A percentile compares a stretch with the other conserved stretches of the same genome.
These are phyloP conservation scores for Meghimatium bilineatum DNA, from an alignment of 2,888 invertebrate genomes.

Conservation along the genomic window DNA sequence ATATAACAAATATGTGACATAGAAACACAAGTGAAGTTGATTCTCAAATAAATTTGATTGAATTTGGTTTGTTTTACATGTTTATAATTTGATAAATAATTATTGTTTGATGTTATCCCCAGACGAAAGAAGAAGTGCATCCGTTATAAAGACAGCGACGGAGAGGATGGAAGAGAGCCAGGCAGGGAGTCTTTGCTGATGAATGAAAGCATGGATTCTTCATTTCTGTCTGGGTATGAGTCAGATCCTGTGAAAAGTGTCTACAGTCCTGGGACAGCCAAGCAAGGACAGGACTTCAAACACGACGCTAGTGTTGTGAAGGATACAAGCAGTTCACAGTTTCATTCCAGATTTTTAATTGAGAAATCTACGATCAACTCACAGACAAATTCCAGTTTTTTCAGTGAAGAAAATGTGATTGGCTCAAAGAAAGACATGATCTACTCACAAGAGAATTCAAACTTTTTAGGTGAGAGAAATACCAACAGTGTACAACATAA, in stretches of 20 bases:
- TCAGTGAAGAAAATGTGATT: background rate
- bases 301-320: background rate
- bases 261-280: constrained; percentile 31
- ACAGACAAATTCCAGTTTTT: background rate
- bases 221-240: constrained; percentile 45
- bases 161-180: constrained; percentile 36
- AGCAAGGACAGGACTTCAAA: background rate
- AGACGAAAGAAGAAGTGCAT: constrained; percentile 80
- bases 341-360: background rate
- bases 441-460: too few species aligned
- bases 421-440: background rate
- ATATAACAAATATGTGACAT: too few species aligned
- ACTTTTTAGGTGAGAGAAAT: too few species aligned
- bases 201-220: constrained; percentile 34
- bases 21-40: background rate
- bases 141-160: constrained; percentile 71
- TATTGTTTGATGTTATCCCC: constrained; percentile 51
- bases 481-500: too few species aligned
- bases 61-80: background rate
- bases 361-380: background rate
- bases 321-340: background rate
- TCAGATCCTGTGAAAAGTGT: constrained; percentile 44
- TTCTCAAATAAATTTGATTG: background rate
- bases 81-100: background rate
- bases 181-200: constrained; percentile 20